Base-by-base conservation (phyloP, 2,113 vertebrate species). In the Saccopteryx leptura region DNA sequence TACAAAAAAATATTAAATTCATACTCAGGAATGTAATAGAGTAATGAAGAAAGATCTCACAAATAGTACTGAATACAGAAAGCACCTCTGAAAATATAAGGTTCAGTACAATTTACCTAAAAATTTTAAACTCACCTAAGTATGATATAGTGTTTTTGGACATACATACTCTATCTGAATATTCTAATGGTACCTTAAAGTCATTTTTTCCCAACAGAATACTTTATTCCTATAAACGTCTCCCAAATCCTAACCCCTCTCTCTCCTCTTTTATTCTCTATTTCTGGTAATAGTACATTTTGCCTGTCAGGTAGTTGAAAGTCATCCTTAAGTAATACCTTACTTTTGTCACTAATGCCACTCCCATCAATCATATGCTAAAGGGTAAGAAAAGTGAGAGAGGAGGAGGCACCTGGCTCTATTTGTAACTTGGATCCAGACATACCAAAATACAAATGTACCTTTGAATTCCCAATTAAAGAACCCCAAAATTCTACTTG, bases 151-250 rank as follows among this genome's bases (percentile, higher is more conserved):
- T 72, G 61, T 31, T 84, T 95, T 85, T 65, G n/a, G 26, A 88
- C 48, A 85, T n/a, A 71, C 28, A 84, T 84, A 91, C 23, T 95
- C 56, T 66, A 76, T 14, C 21, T 71, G 13, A 78, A 84, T 79
- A 19, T 84, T 88, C 79, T 68, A 88, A 6, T 82, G 23, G 84
- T 31, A 79, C 13, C 9, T 61, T 75, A 90, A 81, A 78, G 28
- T 89, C 84, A 88, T 81, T 69, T 81, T 68, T 90, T 94, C 74
- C 65, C 82, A 92, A 87, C 9, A 91, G 18, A 87, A 75, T 66
- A 78, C 74, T 84, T 88, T 78, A 61, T 88, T 21, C 84, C 66
- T 66, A 91, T 13, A 75, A 65, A 91, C 9, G 91, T 48, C 19
- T 91, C 31, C 18, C 7, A 1, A 80, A 2, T 7, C 13, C 46